These are phyloP conservation scores for Samia ricini DNA, from an alignment of 1,140 invertebrate species.

Conservation along the genomic window DNA sequence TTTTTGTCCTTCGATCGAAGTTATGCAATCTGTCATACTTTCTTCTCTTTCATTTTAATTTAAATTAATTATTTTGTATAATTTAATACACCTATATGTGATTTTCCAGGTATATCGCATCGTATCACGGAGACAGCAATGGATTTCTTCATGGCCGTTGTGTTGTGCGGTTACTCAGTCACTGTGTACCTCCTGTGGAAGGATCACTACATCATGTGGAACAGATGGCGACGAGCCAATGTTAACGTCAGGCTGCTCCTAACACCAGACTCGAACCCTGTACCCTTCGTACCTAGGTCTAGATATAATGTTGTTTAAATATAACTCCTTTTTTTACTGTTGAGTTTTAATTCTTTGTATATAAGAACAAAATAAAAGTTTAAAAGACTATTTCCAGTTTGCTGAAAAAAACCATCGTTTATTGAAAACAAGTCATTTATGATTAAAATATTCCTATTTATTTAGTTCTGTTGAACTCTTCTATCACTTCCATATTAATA, in stretches of 20 bases:
- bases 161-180: constrained; percentile 67
- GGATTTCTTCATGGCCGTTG: constrained; percentile 72
- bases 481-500: too few relatives aligned
- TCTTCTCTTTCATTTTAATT: too few relatives aligned
- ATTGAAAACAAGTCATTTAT: too few relatives aligned
- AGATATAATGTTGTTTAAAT: constrained; percentile 61
- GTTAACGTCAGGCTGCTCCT: constrained; percentile 67
- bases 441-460: too few relatives aligned
- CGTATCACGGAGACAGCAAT: constrained; percentile 68
- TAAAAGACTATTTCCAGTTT: too few relatives aligned
- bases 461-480: too few relatives aligned
- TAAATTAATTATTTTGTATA: too few relatives aligned
- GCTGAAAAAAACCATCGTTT: too few relatives aligned
- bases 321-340: background rate
- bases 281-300: constrained; percentile 62
- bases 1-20: too few relatives aligned
- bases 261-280: constrained; percentile 57
- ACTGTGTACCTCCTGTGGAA: constrained; percentile 73
- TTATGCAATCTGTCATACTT: too few relatives aligned
- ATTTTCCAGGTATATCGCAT: constrained; percentile 60
- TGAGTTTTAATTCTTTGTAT: background rate
- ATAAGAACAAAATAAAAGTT: too few relatives aligned
- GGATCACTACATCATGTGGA: constrained; percentile 73
- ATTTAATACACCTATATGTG: too few relatives aligned
- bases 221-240: constrained; percentile 67